Conservation (phyloP, 2,888 invertebrate species). For the Melikaiella ostensackeni region DNA sequence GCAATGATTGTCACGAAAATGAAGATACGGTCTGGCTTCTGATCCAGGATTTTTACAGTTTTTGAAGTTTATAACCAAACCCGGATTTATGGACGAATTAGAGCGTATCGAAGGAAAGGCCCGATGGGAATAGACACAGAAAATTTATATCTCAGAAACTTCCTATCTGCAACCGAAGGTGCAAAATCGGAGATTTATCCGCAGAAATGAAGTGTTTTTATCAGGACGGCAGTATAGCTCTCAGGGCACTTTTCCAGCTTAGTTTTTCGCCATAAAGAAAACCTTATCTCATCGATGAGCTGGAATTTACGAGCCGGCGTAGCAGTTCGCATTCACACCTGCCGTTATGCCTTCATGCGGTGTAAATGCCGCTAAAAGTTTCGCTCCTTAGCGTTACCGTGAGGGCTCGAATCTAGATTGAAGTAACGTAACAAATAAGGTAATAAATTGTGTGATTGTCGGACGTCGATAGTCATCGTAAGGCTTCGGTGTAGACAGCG, state of each 20-base stretch:
- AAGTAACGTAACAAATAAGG: conserved; percentile 52
- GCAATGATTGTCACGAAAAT: no score
- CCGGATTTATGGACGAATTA: background rate
- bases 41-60: no score
- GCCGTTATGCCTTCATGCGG: conserved; percentile 33
- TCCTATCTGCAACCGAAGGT: conserved; percentile 1
- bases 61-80: background rate
- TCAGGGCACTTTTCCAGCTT: conserved; percentile 4
- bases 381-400: conserved; percentile 38
- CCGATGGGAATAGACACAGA: background rate
- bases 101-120: background rate
- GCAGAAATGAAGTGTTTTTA: background rate
- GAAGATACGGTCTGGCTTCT: no score
- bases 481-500: conserved; percentile 58
- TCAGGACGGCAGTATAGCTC: background rate
- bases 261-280: conserved; percentile 15
- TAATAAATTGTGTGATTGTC: conserved; percentile 69
- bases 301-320: conserved; percentile 34
- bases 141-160: background rate
- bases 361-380: conserved; percentile 40
- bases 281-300: conserved; percentile 36
- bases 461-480: conserved; percentile 67
- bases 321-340: conserved; percentile 24
- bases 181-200: conserved; percentile 16
- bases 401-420: conserved; percentile 45